Base-by-base conservation (phyloP, 2,113 vertebrate species). In the Leptosomus discolor region DNA sequence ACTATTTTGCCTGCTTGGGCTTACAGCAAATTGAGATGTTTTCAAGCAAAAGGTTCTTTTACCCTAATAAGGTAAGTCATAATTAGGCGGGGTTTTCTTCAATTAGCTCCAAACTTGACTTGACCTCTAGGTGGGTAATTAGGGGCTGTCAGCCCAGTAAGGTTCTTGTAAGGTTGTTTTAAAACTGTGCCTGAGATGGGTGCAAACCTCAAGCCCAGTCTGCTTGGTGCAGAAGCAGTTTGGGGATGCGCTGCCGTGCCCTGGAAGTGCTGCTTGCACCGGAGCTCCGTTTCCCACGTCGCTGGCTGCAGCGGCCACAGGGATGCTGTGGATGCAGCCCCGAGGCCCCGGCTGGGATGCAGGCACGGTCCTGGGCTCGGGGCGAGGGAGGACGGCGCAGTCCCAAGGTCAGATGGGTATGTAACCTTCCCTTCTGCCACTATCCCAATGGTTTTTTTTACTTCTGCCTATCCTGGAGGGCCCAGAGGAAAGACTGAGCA, bases 241-340 rank as follows among this genome's bases (percentile, higher is more conserved):
- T 65, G 68, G 32, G 70, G 36, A 26, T 12, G 64, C 18, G 36
- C 70, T 45, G 61, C 39, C 32, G 36, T 30, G 46, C 24, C 34
- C 18, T 17, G 36, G 17, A 12, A 37, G 21, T 1, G 9, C 9
- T 32, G 43, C 45, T 15, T 1, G 0, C 0, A 5, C 48, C 1
- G 2, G 39, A 39, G 79, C 34, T 16, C 37, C 4, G 0, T 61
- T 48, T 74, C 73, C 58, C 67, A 67, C 1, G 2, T 17, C 0
- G 21, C n/a, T 8, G 54, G 60, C 67, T 20, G 30, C 34, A 22
- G 5, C 2, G 17, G 9, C 50, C 0, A 5, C 43, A 21, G 19
- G 29, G 84, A 16, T 64, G 50, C 26, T 48, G 54, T 0, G 2
- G 39, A 29, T 56, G 39, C 46, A 78, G 24, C 37, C 27, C 8